These are phyloP conservation scores for Nephila pilipes DNA, from an alignment of 1,140 invertebrate genomes.

Conservation along the genomic window DNA sequence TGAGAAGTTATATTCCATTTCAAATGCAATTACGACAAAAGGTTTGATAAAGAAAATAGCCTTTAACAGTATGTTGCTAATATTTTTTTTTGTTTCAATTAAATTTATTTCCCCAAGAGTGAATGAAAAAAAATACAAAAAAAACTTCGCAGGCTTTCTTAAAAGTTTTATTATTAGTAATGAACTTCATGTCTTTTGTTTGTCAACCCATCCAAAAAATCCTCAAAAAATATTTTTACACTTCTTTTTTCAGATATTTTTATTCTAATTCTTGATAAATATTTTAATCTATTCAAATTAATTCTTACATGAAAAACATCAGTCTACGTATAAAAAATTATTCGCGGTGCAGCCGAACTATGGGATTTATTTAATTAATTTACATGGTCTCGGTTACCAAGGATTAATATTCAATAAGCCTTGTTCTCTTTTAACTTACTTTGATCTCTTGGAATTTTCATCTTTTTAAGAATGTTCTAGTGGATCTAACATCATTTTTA, in stretches of 20 bases:
- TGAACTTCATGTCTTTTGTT: no score
- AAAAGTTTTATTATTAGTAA: no score
- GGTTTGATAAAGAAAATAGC: no score
- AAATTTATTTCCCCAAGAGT: no score
- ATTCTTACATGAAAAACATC: background rate
- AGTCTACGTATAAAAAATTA: background rate
- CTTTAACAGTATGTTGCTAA: no score
- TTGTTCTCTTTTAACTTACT: background rate
- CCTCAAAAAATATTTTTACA: no score
- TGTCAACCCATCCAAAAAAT: no score
- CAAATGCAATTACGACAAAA: no score
- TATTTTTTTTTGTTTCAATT: no score
- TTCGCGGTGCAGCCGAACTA: background rate
- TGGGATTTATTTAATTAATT: background rate
- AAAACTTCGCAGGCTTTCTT: no score
- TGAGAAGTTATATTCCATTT: no score
- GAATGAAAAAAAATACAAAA: no score
- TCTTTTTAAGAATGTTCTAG: background rate
- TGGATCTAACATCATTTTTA: background rate
- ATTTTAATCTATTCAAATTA: background rate
- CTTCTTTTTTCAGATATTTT: background rate
- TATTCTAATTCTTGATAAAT: background rate
- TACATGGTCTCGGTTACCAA: background rate
- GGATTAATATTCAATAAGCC: background rate
- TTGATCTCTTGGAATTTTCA: background rate